Base-by-base conservation (phyloP, 1,140 invertebrate species). In the Asobara japonica region DNA sequence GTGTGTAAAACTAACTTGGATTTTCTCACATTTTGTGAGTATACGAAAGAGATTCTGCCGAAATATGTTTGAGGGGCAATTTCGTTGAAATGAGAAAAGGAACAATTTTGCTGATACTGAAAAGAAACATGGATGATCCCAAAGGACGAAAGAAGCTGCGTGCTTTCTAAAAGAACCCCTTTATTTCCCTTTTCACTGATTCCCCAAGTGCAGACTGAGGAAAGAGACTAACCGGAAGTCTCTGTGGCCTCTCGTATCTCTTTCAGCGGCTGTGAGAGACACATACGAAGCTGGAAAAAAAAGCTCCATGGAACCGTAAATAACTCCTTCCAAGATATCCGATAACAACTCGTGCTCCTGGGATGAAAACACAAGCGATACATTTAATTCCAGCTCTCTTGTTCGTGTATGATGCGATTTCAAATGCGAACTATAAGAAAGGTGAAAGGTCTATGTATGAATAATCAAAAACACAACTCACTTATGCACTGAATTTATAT, bases 231-330 rank as follows among this genome's bases (percentile, higher is more conserved):
- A 25, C 22, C 51, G 51, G 51, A 56, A 56, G 51, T 56, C 51
- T 27, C 18, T 56, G 18, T 27, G 51, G 51, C 51, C 25, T 56
- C 51, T 56, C 51, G 51, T 56, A 56, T 56, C 51, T 56, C 51
- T 56, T 56, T 56, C 51, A 56, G 22, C 1, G 22, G 41, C 5
- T 56, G 18, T 56, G 18, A 56, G 51, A 22, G 51, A 56, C 51
- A 51, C 18, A 56, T 22, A 22, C 18, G 25, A 18, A 3, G 18
- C 25, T 56, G 51, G 51, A 11, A 56, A 56, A 56, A 51, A 51
- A 51, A 13, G 45, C 45, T 51, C 45, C 45, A 51, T 18, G 45
- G 51, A 8, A 56, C 51, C 51, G 51, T 56, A 22, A 56, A 56
- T 56, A 56, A 56, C 51, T 56, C 51, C 51, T 27, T 56, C 22